Conservation (phyloP, 2,888 invertebrate genomes). For the Lordiphosa fenestrarum region DNA sequence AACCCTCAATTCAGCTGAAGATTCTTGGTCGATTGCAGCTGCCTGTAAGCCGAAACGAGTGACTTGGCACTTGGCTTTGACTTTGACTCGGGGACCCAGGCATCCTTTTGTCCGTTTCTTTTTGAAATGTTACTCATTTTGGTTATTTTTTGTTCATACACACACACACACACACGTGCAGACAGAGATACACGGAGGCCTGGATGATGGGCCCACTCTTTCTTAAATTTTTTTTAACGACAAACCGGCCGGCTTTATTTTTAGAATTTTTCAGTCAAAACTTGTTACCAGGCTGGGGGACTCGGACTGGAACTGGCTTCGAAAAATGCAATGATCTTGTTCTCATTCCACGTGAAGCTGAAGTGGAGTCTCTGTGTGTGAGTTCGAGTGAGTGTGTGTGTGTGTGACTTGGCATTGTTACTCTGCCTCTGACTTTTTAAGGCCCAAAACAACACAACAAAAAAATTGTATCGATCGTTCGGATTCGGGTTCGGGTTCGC, state of each 20-base stretch:
- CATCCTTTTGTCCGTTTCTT: slow-evolving; percentile 53
- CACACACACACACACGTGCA: slow-evolving; percentile 20
- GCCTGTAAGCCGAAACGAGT: slow-evolving; percentile 58
- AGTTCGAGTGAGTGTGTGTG: slow-evolving; percentile 13
- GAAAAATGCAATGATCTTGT: slow-evolving; percentile 68
- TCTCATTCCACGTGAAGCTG: slow-evolving; percentile 31
- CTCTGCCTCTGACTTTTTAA: slow-evolving; percentile 66
- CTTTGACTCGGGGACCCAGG: slow-evolving; percentile 31
- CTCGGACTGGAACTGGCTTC: slow-evolving; percentile 35
- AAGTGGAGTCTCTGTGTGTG: slow-evolving; percentile 10
- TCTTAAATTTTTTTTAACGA: slow-evolving; percentile 55
- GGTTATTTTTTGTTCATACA: slow-evolving; percentile 50
- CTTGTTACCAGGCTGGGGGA: slow-evolving; percentile 76
- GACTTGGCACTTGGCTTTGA: slow-evolving; percentile 63
- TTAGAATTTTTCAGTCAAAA: slow-evolving; percentile 75
- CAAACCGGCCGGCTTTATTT: slow-evolving; percentile 77
- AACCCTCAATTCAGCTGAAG: slow-evolving; percentile 21
- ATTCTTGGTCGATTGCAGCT: slow-evolving; percentile 57
- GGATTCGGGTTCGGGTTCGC: slow-evolving; percentile 51
- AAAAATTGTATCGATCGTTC: slow-evolving; percentile 47
- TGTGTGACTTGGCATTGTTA: slow-evolving; percentile 61
- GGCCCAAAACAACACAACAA: slow-evolving; percentile 61
- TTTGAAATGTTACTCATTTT: slow-evolving; percentile 63
- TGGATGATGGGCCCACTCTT: slow-evolving; percentile 48
- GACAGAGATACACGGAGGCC: slow-evolving; percentile 32